Evolutionary conservation across 53 echinoderm and acorn worm genomes (phyloP), one percentile per base, ranked within the genome.

Genomic region (Paracentrotus lividus): DNA sequence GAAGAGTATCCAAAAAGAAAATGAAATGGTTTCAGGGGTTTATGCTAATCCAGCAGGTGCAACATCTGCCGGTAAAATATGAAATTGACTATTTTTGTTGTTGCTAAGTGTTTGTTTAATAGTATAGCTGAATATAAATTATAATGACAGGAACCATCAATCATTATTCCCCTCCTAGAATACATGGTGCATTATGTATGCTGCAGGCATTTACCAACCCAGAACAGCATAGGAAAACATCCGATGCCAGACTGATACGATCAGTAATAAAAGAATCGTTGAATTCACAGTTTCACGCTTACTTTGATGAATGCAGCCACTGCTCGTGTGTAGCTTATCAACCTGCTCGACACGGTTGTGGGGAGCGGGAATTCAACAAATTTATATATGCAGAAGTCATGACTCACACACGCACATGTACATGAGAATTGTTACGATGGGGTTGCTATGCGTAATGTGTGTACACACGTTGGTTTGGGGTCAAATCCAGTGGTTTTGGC

Each of bases 381-480:
- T 86, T 86, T 86, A 55, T 86, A 56, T 86, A 86, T 86, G 86
- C 86, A 86, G 54, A 31, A 86, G 53, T 86, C 86, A 56, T 86
- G 86, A 86, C 86, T 86, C 86, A 86, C 57, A 56, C 86, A 81
- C 81, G 81, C 81, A 81, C 81, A 81, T 76, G 76, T 40, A 76
- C 42, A 76, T 45, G 27, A 49, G 49, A 38, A 47, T 47, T 47
- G 81, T 81, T 81, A 47, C 81, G 44, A 81, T 38, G 81, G n/a
- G 76, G 76, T 42, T 76, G 81, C 81, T 49, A 81, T 81, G 81
- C 3, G 49, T 45, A 81, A 81, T 81, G 81, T 81, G 81, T 81
- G 81, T 81, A 26, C 81, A 81, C 81, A 45, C 81, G 76, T 76
- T 49, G 47, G 26, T 81, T 76, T 81, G 81, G 47, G 81, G n/a